A percentile compares a stretch with the other conserved stretches of the same genome.
phyloP scores from a whole-genome alignment of 2,888 invertebrate species.

The Oxyscelio sp. region DNA sequence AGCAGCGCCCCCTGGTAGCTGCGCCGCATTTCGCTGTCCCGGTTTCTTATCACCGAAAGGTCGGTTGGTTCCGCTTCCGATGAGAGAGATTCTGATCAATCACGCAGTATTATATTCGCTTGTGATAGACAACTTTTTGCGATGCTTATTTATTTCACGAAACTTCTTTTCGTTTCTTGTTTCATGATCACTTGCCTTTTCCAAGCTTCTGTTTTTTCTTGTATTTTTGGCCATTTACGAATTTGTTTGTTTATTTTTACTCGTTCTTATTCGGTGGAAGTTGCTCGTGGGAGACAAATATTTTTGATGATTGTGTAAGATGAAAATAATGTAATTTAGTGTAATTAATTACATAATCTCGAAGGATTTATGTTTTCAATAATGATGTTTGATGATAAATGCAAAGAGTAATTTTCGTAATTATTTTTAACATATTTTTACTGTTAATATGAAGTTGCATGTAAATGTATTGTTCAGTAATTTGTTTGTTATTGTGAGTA shows the following conservation, averaged over 20 bases:
- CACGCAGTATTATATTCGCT: conserved; percentile 71
- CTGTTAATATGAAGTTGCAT: too few relatives aligned
- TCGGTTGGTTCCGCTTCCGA: conserved; percentile 65
- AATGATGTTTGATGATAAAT: too few relatives aligned
- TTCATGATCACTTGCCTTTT: conserved; percentile 19
- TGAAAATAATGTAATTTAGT: too few relatives aligned
- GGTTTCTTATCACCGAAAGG: conserved; percentile 38
- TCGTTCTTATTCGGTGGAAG: not conserved
- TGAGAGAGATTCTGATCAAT: conserved; percentile 67
- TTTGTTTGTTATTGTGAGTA: too few relatives aligned
- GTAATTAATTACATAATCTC: too few relatives aligned
- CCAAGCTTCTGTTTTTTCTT: not conserved
- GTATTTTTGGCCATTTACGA: too few relatives aligned
- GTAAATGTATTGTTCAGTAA: too few relatives aligned
- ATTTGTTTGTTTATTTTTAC: not conserved
- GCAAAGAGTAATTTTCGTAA: too few relatives aligned
- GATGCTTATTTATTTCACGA: conserved; percentile 58
- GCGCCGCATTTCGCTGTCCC: conserved; percentile 21
- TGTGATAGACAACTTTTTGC: conserved; percentile 60
- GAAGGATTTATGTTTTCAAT: too few relatives aligned
- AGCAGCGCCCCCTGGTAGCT: conserved; percentile 1
- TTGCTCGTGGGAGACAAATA: not conserved
- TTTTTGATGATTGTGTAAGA: too few relatives aligned
- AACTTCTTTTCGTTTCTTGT: conserved; percentile 17
- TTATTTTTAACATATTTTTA: too few relatives aligned